These are phyloP conservation scores for Anorthoa munda DNA, from an alignment of 2,888 invertebrate species.

Conservation along the genomic window DNA sequence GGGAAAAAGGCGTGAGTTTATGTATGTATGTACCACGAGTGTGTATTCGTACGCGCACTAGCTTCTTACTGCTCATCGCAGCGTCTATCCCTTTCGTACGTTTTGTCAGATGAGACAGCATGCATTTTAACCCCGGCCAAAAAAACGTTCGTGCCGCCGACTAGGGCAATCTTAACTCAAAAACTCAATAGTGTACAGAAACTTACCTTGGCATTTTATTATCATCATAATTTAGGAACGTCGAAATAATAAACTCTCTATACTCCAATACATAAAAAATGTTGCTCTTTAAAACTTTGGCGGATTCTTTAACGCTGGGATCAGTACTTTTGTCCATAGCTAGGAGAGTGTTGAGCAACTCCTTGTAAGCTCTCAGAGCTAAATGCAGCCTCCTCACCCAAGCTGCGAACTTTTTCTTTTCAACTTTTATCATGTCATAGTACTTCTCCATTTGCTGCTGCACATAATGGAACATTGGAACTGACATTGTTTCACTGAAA, in stretches of 20 bases:
- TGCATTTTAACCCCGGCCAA: too few relatives aligned
- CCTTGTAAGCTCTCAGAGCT: conserved; percentile 95
- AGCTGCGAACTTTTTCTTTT: conserved; percentile 95
- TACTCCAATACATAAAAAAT: conserved; percentile 98
- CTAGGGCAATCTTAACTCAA: conserved; percentile 2
- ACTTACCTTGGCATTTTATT: conserved; percentile 95
- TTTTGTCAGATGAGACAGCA: too few relatives aligned
- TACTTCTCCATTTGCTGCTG: conserved; percentile 97
- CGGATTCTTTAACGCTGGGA: conserved; percentile 93
- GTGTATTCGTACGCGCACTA: too few relatives aligned
- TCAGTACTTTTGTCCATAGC: conserved; percentile 95
- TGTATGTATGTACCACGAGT: too few relatives aligned
- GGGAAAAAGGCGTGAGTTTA: too few relatives aligned
- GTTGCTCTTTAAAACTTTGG: conserved; percentile 97
- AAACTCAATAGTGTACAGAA: conserved; percentile 17
- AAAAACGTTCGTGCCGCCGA: too few relatives aligned
- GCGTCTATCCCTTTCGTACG: too few relatives aligned
- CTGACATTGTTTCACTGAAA: conserved; percentile 97
- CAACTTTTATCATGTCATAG: conserved; percentile 95
- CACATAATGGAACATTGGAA: conserved; percentile 97
- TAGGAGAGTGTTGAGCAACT: conserved; percentile 95
- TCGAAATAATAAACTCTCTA: conserved; percentile 96
- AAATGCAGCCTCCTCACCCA: conserved; percentile 97
- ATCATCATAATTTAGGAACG: conserved; percentile 96
- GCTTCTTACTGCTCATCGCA: too few relatives aligned